A percentile compares a stretch with the other conserved stretches of the same genome.
Conservation (phyloP, 2,888 invertebrate species). For the Marronus borbonicus region DNA sequence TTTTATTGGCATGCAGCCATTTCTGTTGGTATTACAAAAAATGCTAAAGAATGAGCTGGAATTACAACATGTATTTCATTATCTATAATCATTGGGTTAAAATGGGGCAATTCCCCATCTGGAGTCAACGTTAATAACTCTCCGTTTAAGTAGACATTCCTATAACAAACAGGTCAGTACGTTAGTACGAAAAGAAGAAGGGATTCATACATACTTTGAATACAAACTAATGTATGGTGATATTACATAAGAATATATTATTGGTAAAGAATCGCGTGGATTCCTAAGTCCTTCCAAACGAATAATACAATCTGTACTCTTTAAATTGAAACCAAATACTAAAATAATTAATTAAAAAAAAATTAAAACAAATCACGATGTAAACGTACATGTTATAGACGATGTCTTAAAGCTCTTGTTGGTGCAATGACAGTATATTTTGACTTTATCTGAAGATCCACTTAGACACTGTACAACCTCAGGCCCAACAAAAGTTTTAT, state of each 20-base stretch:
- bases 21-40: conserved; percentile 61
- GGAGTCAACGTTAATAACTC: conserved; percentile 71
- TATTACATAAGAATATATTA: conserved; percentile 71
- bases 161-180: conserved; percentile 63
- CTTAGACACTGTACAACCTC: conserved; percentile 75
- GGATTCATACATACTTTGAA: conserved; percentile 51
- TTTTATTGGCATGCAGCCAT: conserved; percentile 39
- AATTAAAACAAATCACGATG: background rate
- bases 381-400: conserved; percentile 69
- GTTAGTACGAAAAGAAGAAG: background rate
- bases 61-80: conserved; percentile 72
- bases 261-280: conserved; percentile 34
- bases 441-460: conserved; percentile 68
- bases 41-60: conserved; percentile 78
- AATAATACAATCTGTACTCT: conserved; percentile 70
- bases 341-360: background rate
- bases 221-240: conserved; percentile 64
- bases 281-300: conserved; percentile 70
- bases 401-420: conserved; percentile 70
- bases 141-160: conserved; percentile 75
- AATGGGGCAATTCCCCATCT: conserved; percentile 72
- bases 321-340: conserved; percentile 77
- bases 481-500: conserved; percentile 79
- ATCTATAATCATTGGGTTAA: conserved; percentile 71
- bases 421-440: conserved; percentile 83